Percentiles rank a stretch among this genome's conserved stretches.
Conservation (phyloP, 2,113 vertebrate genomes). For the Fregata magnificens region DNA sequence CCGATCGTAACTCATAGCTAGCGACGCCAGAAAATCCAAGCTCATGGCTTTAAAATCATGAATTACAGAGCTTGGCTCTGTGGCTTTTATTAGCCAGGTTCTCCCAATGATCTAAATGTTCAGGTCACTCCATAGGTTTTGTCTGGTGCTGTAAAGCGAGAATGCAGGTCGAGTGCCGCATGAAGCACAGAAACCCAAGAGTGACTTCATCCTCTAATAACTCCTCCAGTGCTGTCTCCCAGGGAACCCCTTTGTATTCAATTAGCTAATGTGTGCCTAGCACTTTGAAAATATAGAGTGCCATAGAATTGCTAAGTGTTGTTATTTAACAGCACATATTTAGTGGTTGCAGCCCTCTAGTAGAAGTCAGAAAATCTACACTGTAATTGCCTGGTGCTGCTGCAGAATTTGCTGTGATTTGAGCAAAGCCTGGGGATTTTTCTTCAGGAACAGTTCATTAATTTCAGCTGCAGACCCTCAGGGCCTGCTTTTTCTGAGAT, state of each 20-base stretch:
- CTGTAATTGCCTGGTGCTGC: slow-evolving; percentile 22
- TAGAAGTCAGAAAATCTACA: not conserved
- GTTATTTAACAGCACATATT: slow-evolving; percentile 46
- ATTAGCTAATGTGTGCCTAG: slow-evolving; percentile 67
- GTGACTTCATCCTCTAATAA: slow-evolving; percentile 47
- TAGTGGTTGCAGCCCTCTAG: slow-evolving; percentile 7
- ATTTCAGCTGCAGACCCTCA: not conserved
- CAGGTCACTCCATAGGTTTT: not conserved
- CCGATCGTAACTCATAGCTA: not conserved
- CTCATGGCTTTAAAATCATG: not conserved
- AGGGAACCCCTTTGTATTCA: slow-evolving; percentile 62
- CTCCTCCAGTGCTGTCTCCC: slow-evolving; percentile 46
- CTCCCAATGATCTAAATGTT: not conserved
- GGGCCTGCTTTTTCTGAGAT: not conserved
- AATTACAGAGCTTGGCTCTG: not conserved
- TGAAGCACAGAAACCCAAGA: not conserved
- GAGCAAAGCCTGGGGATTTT: not conserved
- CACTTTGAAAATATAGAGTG: slow-evolving; percentile 37
- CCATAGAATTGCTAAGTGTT: slow-evolving; percentile 33
- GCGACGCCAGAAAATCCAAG: not conserved
- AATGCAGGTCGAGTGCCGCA: not conserved
- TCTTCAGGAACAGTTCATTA: slow-evolving; percentile 14
- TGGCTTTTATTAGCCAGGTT: not conserved
- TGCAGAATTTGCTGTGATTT: not conserved
- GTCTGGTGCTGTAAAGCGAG: not conserved